phyloP scores from a whole-genome alignment of 2,888 invertebrate species.

The Plagodis dolabraria region DNA sequence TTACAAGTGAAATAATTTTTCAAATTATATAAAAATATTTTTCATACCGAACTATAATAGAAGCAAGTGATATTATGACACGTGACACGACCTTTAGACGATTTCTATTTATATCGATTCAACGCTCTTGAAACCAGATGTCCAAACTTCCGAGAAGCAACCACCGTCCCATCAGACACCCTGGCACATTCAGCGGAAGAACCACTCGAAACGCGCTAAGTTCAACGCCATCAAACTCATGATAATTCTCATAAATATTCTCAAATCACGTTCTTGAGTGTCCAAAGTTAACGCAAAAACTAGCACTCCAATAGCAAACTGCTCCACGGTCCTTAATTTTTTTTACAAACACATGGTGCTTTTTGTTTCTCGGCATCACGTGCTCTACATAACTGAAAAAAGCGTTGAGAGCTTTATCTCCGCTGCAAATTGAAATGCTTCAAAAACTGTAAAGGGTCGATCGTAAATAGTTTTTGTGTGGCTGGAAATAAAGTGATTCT shows the following conservation, averaged over 20 bases:
- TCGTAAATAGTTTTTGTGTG: conserved; percentile 23
- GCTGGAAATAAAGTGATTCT: conserved; percentile 9
- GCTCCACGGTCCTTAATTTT: conserved; percentile 20
- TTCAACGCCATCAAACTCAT: conserved; percentile 49
- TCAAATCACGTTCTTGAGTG: conserved; percentile 36
- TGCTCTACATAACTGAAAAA: conserved; percentile 34
- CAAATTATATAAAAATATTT: too few species aligned
- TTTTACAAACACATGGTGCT: conserved; percentile 34
- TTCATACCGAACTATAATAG: too few species aligned
- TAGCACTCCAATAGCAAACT: conserved; percentile 6
- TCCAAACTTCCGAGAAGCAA: conserved; percentile 20
- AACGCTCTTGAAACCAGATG: conserved; percentile 9
- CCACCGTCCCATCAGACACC: conserved; percentile 32
- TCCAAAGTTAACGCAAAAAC: conserved; percentile 15
- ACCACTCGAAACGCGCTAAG: conserved; percentile 63
- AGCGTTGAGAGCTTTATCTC: conserved; percentile 41
- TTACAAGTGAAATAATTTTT: too few species aligned
- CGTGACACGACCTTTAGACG: background rate
- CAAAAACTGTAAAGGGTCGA: conserved; percentile 16
- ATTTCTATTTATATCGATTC: background rate
- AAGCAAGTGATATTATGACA: background rate
- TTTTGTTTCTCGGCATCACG: conserved; percentile 29
- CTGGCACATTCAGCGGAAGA: conserved; percentile 50
- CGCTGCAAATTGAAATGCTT: conserved; percentile 25
- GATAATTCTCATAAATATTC: conserved; percentile 48